These are phyloP conservation scores for Periophthalmus magnuspinnatus DNA, from an alignment of 2,797 vertebrate species.

Conservation along the genomic window DNA sequence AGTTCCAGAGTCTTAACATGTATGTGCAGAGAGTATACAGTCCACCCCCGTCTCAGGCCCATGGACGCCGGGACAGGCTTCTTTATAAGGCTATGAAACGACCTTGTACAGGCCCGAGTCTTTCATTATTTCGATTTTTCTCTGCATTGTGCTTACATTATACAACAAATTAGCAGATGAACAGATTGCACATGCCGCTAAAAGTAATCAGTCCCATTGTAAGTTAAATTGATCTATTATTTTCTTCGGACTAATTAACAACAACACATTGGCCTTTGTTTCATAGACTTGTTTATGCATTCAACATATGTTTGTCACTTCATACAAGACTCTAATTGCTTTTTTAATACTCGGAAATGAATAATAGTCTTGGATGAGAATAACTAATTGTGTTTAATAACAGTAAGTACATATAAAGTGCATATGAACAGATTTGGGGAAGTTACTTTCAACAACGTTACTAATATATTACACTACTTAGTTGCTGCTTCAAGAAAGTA, in stretches of 20 bases:
- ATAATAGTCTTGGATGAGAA: not conserved
- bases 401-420: no score
- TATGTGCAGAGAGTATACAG: no score
- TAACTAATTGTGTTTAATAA: not conserved
- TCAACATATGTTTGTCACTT: conserved; percentile 3
- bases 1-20: no score
- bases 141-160: not conserved
- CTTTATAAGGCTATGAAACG: no score
- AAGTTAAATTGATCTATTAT: not conserved
- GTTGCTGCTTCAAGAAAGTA: no score
- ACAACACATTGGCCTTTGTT: not conserved
- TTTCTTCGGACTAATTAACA: not conserved
- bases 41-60: no score
- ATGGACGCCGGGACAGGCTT: no score
- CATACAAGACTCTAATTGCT: not conserved
- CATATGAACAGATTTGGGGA: no score
- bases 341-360: not conserved
- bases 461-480: no score
- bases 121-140: not conserved
- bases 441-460: no score
- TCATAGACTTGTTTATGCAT: not conserved
- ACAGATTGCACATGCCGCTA: not conserved
- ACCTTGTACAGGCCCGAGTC: not conserved
- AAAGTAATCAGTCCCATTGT: conserved; percentile 2
- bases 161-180: not conserved